Percentiles rank a stretch among this genome's conserved stretches.
phyloP scores from a whole-genome alignment of 2,797 vertebrate genomes.

The Cyprinella venusta region DNA sequence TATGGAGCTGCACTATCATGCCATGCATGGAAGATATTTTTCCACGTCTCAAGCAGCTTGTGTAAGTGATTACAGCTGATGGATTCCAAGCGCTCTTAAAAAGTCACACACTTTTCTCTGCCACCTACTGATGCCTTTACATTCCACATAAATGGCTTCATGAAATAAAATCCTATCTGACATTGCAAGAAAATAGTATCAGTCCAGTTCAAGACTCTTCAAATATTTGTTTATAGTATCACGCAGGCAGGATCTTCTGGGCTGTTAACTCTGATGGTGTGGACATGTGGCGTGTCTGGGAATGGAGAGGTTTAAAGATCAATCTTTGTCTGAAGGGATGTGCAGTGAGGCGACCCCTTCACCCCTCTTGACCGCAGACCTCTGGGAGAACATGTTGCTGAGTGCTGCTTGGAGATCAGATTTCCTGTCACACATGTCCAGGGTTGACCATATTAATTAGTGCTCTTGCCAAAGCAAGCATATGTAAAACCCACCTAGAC shows the following conservation, averaged over 20 bases:
- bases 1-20: constrained; percentile 32
- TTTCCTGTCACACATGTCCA: constrained; percentile 42
- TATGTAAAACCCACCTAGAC: neutral
- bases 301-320: constrained; percentile 48
- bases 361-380: constrained; percentile 72
- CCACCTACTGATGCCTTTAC: constrained; percentile 22
- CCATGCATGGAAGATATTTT: constrained; percentile 30
- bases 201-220: neutral
- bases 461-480: constrained; percentile 13
- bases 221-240: neutral
- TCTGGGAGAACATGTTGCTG: constrained; percentile 24
- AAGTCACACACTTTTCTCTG: neutral
- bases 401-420: constrained; percentile 34
- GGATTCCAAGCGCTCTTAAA: neutral
- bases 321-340: constrained; percentile 57
- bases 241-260: neutral
- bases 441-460: constrained; percentile 15
- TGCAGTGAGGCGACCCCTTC: constrained; percentile 66
- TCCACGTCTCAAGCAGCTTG: constrained; percentile 22
- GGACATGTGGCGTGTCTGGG: constrained; percentile 47
- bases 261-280: constrained; percentile 13
- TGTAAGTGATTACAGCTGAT: constrained; percentile 35
- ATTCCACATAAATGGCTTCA: neutral
- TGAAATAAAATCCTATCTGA: neutral
- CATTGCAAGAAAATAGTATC: neutral